Evolutionary conservation across 2,888 invertebrate genomes (phyloP).

Genomic region (Resseliella maxima): DNA sequence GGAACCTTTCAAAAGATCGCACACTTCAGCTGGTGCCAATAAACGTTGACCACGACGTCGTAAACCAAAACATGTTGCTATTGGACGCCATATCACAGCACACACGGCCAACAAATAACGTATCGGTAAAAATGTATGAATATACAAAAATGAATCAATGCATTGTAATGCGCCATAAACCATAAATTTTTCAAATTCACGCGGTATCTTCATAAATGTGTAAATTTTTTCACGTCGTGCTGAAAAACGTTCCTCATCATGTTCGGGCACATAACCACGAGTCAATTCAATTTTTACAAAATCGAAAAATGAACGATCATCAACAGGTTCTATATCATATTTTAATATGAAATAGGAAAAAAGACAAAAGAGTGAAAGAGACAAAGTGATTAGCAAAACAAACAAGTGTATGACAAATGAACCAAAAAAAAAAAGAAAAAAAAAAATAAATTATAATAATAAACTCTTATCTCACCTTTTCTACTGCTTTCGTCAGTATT

Average conservation of each 20-base stretch:
- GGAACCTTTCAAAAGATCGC: slow-evolving; percentile 94
- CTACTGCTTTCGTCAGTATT: slow-evolving; percentile 11
- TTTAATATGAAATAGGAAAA: not conserved
- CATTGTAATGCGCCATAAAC: slow-evolving; percentile 95
- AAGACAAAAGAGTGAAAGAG: not conserved
- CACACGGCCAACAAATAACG: slow-evolving; percentile 89
- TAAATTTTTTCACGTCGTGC: slow-evolving; percentile 96
- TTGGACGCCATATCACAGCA: slow-evolving; percentile 79
- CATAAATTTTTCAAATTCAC: slow-evolving; percentile 92
- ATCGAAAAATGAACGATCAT: slow-evolving; percentile 67
- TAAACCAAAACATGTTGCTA: slow-evolving; percentile 80
- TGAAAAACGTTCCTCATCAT: slow-evolving; percentile 94
- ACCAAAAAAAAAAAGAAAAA: not conserved
- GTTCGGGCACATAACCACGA: slow-evolving; percentile 91
- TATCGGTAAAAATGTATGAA: slow-evolving; percentile 96
- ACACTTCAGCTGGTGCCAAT: slow-evolving; percentile 90
- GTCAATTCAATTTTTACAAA: slow-evolving; percentile 90
- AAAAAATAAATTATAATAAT: not conserved
- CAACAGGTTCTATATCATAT: not conserved
- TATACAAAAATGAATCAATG: slow-evolving; percentile 96
- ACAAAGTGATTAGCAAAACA: not conserved
- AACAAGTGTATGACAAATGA: not conserved
- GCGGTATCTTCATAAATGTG: slow-evolving; percentile 94
- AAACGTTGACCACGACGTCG: slow-evolving; percentile 70
- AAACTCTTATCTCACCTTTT: slow-evolving; percentile 50